Evolutionary conservation across 1,140 invertebrate genomes (phyloP).

Genomic region (Bombus soroeensis): DNA sequence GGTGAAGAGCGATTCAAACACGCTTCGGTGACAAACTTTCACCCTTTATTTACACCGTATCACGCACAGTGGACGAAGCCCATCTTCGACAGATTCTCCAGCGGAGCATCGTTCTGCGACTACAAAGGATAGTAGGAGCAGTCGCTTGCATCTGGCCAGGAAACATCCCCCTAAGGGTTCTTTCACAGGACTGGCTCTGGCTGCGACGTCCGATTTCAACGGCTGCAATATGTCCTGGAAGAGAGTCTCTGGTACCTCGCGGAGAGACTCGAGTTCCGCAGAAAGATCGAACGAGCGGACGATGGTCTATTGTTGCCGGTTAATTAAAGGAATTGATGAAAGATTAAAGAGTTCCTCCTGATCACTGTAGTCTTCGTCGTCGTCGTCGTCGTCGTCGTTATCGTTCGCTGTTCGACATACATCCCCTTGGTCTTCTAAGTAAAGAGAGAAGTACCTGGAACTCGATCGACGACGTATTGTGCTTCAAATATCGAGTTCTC

Average conservation of each 20-base stretch:
- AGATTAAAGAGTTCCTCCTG: constrained; percentile 65
- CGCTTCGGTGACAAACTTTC: not conserved
- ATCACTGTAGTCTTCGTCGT: not conserved
- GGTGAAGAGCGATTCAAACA: not conserved
- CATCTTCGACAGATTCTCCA: constrained; percentile 21
- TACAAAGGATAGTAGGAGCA: constrained; percentile 23
- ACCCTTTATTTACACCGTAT: constrained; percentile 39
- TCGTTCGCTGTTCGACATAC: constrained; percentile 25
- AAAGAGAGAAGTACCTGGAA: not conserved
- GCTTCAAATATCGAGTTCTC: constrained; percentile 35
- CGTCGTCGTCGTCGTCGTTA: not conserved
- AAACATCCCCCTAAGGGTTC: constrained; percentile 22
- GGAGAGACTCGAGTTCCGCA: not conserved
- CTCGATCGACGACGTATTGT: constrained; percentile 55
- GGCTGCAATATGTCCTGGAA: constrained; percentile 42
- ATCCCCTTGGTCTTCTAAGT: not conserved
- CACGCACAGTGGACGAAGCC: not conserved
- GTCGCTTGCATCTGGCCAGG: constrained; percentile 28
- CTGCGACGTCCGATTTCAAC: constrained; percentile 58
- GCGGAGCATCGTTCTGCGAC: not conserved
- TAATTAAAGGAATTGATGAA: constrained; percentile 75
- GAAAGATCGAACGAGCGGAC: constrained; percentile 55
- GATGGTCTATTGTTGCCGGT: constrained; percentile 66
- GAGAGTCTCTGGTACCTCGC: not conserved
- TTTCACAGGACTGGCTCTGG: constrained; percentile 42